Conservation (phyloP, 2,888 invertebrate species). For the Callosobruchus maculatus region DNA sequence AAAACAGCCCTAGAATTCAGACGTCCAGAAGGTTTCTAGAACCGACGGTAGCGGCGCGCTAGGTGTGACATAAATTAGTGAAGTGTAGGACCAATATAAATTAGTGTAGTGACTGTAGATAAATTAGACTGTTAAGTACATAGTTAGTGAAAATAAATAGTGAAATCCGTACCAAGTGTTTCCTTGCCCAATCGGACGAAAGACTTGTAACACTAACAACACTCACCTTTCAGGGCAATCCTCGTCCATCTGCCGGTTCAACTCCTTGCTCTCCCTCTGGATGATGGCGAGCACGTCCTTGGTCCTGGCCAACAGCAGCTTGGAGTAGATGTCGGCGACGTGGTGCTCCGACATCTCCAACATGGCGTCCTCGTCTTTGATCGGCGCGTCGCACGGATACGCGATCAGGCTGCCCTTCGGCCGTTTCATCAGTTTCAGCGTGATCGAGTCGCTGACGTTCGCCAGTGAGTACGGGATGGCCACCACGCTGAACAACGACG, state of each 20-base stretch:
- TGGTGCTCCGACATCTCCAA: slow-evolving; percentile 53
- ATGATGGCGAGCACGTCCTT: slow-evolving; percentile 70
- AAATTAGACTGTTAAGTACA: too few species aligned
- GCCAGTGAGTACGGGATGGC: slow-evolving; percentile 54
- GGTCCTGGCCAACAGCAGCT: slow-evolving; percentile 70
- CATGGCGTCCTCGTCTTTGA: slow-evolving; percentile 36
- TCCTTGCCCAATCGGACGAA: too few species aligned
- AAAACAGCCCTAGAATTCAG: too few species aligned
- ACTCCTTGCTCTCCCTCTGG: slow-evolving; percentile 67
- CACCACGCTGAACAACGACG: slow-evolving; percentile 55
- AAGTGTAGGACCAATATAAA: too few species aligned
- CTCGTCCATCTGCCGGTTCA: slow-evolving; percentile 59
- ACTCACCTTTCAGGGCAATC: slow-evolving; percentile 69
- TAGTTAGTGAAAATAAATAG: too few species aligned
- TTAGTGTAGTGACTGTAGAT: too few species aligned
- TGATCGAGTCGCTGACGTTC: slow-evolving; percentile 64
- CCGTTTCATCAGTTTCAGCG: slow-evolving; percentile 77
- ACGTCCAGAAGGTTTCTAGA: too few species aligned
- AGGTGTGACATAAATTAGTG: too few species aligned
- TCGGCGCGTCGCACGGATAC: slow-evolving; percentile 51
- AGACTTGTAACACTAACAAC: neutral
- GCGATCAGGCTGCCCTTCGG: slow-evolving; percentile 55
- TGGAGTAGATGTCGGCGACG: slow-evolving; percentile 62
- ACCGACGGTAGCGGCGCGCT: too few species aligned
- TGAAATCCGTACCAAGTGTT: too few species aligned